Percentiles rank a stretch among this genome's conserved stretches.
These are phyloP conservation scores for Sebastes oblongus DNA, from an alignment of 2,797 vertebrate species.

Conservation along the genomic window DNA sequence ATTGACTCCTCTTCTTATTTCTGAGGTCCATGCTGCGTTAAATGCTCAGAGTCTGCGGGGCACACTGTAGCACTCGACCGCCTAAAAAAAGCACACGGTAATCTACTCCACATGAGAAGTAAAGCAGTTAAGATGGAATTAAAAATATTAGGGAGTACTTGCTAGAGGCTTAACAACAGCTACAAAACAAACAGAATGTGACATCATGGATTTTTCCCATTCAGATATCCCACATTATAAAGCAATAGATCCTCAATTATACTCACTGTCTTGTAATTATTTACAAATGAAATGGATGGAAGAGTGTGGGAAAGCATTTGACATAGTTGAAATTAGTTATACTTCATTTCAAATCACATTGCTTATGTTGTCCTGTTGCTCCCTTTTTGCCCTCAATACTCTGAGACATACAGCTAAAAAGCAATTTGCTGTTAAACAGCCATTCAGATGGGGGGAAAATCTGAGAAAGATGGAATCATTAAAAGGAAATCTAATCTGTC, in stretches of 20 bases:
- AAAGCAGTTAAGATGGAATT: neutral
- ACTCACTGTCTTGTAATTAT: conserved; percentile 19
- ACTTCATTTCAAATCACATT: conserved; percentile 58
- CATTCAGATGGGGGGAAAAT: conserved; percentile 61
- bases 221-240: conserved; percentile 16
- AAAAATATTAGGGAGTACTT: neutral
- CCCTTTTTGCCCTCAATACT: conserved; percentile 41
- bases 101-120: neutral
- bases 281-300: neutral
- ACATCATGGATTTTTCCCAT: neutral
- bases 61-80: conserved; percentile 14
- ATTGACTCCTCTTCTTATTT: conserved; percentile 87
- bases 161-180: neutral
- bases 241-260: conserved; percentile 12
- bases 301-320: conserved; percentile 55
- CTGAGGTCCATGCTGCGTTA: conserved; percentile 84
- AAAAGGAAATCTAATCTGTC: conserved; percentile 79
- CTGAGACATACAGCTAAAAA: conserved; percentile 33
- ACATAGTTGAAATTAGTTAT: conserved; percentile 61
- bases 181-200: conserved; percentile 4
- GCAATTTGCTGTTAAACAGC: conserved; percentile 60
- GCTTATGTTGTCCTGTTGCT: conserved; percentile 55
- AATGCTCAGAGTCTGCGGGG: conserved; percentile 68
- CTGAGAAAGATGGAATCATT: conserved; percentile 75
- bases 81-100: neutral